phyloP scores from a whole-genome alignment of 2,888 invertebrate species.

The Ormyrus rosae region DNA sequence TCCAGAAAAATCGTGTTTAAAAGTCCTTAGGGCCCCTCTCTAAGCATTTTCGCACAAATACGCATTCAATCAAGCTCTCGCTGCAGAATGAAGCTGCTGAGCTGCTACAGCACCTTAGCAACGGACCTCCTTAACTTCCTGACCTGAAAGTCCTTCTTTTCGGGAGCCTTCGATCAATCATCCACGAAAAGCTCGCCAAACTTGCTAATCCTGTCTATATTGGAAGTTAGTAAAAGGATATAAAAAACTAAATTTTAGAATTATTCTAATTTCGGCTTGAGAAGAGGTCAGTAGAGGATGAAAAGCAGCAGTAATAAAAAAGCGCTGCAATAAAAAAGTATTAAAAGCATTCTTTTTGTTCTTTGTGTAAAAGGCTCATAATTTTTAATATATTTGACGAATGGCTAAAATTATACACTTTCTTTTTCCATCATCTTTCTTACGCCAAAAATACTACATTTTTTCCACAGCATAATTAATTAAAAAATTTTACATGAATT shows the following conservation, averaged over 20 bases:
- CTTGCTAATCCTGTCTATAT: slow-evolving; percentile 14
- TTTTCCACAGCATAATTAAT: too few relatives aligned
- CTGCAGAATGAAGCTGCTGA: neutral
- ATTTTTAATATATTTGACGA: too few relatives aligned
- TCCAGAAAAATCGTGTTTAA: too few relatives aligned
- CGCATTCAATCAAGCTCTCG: slow-evolving; percentile 7
- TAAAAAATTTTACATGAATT: too few relatives aligned
- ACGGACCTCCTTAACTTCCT: slow-evolving; percentile 30
- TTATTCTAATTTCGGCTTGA: neutral
- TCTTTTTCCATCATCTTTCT: too few relatives aligned
- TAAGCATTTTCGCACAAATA: neutral
- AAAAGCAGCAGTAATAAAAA: too few relatives aligned
- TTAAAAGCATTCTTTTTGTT: too few relatives aligned
- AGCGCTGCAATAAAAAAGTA: too few relatives aligned
- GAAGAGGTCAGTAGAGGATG: too few relatives aligned
- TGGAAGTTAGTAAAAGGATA: neutral
- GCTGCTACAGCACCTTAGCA: slow-evolving; percentile 8
- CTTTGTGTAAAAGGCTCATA: too few relatives aligned
- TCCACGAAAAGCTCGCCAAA: neutral
- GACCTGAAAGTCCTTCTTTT: slow-evolving; percentile 15
- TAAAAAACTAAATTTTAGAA: slow-evolving; percentile 5
- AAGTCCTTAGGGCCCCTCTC: neutral
- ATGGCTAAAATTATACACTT: too few relatives aligned
- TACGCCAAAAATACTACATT: too few relatives aligned
- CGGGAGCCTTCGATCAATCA: slow-evolving; percentile 28